phyloP scores from a whole-genome alignment of 2,113 vertebrate species.

The Platycercus adscitus region DNA sequence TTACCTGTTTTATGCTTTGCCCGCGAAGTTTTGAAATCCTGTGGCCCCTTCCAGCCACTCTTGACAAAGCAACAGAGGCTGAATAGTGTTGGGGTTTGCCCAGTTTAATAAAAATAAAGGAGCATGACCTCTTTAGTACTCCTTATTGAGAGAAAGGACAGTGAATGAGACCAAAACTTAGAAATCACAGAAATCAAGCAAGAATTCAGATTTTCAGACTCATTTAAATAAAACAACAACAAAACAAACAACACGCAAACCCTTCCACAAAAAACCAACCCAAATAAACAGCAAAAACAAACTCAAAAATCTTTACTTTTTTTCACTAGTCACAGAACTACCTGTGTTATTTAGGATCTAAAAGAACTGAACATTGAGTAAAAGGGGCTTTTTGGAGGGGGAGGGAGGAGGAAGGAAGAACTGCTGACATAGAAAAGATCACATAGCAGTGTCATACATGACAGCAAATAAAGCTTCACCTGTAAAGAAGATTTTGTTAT shows the following conservation, averaged over 20 bases:
- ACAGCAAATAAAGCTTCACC: background rate
- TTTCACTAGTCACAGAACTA: background rate
- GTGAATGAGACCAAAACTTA: background rate
- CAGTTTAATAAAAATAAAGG: background rate
- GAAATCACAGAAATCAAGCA: background rate
- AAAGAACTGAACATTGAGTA: background rate
- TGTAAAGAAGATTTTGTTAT: background rate
- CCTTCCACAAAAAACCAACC: background rate
- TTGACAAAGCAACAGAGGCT: background rate
- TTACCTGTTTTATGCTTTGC: background rate
- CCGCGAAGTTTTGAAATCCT: background rate
- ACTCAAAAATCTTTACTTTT: background rate
- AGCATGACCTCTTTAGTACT: background rate
- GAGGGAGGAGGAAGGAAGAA: background rate
- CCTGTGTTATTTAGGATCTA: rapidly evolving
- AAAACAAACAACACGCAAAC: background rate
- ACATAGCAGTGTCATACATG: rapidly evolving
- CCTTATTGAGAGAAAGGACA: background rate
- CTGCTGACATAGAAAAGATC: background rate
- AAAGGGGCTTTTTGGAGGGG: background rate
- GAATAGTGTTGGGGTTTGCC: background rate
- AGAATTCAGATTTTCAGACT: background rate
- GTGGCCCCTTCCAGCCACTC: background rate
- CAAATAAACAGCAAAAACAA: background rate
- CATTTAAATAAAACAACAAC: background rate